Base-by-base conservation (phyloP, 1,140 invertebrate genomes). In the Drosophila trapezifrons region DNA sequence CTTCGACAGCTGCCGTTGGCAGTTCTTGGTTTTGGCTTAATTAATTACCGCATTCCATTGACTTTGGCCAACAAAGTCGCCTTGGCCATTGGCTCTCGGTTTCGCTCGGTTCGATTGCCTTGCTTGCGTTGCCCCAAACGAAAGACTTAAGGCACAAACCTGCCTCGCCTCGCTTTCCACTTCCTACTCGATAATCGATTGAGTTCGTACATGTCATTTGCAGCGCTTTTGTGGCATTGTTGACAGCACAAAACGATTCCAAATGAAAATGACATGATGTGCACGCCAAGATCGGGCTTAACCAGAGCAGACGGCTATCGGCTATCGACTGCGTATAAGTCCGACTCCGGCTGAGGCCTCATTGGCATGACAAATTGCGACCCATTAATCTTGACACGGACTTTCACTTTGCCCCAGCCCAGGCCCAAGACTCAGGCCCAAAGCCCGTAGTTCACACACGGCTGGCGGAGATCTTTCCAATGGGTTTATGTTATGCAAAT, bases 141-240 rank as follows among this genome's bases (percentile, higher is more conserved):
- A 83, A 86, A 83, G 84, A 89, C 84, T 86, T 54, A 87, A 89
- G 83, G 64, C 84, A 87, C 82, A 87, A 87, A 72, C 83, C 67
- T 37, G 67, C 56, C 58, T 72, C 40, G 67, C 56, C 58, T 47
- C 49, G 71, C 74, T 77, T 74, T 74, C 58, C 71, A 76, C 72
- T 79, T 80, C 83, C 81, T 86, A 86, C 83, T 87, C 85, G 69
- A 71, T 86, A 87, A 86, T 86, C 83, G 83, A 86, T 86, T 86
- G 83, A 86, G 83, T 86, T 89, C 83, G 84, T 86, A 86, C 83
- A 86, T 86, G 83, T 89, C 84, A 87, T 87, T 89, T 86, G 84
- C 77, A 74, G 63, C 60, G 76, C 83, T 86, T 86, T 86, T 86
- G 83, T 83, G 79, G 84, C 83, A 87, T 69, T 89, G 79, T 69